These are phyloP conservation scores for Uropsilus gracilis DNA, from an alignment of 2,113 vertebrate genomes.

Conservation along the genomic window DNA sequence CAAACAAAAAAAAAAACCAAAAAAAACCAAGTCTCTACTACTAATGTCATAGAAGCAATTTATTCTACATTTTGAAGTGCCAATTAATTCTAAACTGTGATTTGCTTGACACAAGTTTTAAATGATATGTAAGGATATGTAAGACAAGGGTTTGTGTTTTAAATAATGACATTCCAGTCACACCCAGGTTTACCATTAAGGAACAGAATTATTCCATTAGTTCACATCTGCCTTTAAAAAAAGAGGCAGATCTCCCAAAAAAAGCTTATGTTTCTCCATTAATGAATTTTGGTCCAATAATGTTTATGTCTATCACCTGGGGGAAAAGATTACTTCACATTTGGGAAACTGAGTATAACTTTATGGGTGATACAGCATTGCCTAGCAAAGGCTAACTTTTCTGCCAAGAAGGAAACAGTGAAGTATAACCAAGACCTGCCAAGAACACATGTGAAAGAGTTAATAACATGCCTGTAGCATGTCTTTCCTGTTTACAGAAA, in stretches of 20 bases:
- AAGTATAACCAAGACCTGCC: conserved; percentile 54
- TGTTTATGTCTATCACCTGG: conserved; percentile 74
- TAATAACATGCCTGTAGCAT: conserved; percentile 55
- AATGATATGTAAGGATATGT: conserved; percentile 39
- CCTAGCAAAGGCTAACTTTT: conserved; percentile 48
- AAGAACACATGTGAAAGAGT: conserved; percentile 67
- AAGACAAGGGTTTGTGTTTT: conserved; percentile 56
- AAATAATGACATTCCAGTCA: conserved; percentile 60
- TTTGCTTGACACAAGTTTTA: conserved; percentile 12
- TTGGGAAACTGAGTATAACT: conserved; percentile 53
- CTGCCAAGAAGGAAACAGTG: conserved; percentile 64
- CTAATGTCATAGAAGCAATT: background rate
- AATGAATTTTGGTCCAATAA: conserved; percentile 79
- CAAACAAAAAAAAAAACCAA: no score
- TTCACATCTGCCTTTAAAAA: conserved; percentile 71
- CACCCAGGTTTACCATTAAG: conserved; percentile 48
- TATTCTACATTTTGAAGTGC: background rate
- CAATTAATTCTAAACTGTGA: conserved; percentile 24
- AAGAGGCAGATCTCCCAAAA: background rate
- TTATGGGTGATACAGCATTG: conserved; percentile 58
- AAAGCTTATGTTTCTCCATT: conserved; percentile 61
- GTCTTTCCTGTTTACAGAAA: conserved; percentile 54
- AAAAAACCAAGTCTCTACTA: no score
- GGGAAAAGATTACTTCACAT: conserved; percentile 63
- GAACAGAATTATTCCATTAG: conserved; percentile 58